Conservation (phyloP, 2,113 vertebrate genomes). For the Haliaeetus leucogaster region DNA sequence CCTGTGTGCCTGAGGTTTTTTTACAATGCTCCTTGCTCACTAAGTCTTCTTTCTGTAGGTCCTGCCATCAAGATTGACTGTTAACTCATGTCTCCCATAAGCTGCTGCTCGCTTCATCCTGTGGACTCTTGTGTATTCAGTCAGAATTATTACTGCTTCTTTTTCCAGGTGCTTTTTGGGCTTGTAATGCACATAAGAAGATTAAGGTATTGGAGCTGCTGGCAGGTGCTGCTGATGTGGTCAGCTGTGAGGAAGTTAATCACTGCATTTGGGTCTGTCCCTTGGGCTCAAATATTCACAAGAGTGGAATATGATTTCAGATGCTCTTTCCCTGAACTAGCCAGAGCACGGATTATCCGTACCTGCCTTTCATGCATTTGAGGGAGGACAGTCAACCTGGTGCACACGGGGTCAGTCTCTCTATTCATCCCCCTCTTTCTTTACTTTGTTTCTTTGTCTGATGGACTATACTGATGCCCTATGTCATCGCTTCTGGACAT, state of each 20-base stretch:
- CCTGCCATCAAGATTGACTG: not conserved
- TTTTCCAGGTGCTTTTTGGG: not conserved
- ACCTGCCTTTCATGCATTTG: not conserved
- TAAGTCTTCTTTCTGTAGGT: not conserved
- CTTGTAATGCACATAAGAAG: not conserved
- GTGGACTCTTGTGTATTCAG: not conserved
- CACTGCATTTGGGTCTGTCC: not conserved
- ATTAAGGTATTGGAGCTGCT: not conserved
- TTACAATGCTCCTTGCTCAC: not conserved
- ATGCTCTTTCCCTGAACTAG: not conserved
- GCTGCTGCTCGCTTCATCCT: not conserved
- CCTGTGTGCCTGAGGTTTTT: fast-evolving
- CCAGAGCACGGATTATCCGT: not conserved
- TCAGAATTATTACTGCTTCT: not conserved
- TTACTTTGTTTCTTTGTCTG: not conserved
- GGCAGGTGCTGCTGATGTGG: not conserved
- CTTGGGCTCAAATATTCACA: not conserved
- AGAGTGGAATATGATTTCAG: not conserved
- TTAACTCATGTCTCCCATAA: not conserved
- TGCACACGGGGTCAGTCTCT: not conserved
- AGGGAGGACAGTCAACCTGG: not conserved
- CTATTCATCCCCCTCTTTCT: not conserved
- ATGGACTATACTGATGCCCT: not conserved
- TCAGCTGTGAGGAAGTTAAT: not conserved
- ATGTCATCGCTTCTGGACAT: not conserved